Percentiles rank a stretch among this genome's conserved stretches.
These are phyloP conservation scores for Drosophila ficusphila DNA, from an alignment of 1,140 invertebrate genomes.

Conservation along the genomic window DNA sequence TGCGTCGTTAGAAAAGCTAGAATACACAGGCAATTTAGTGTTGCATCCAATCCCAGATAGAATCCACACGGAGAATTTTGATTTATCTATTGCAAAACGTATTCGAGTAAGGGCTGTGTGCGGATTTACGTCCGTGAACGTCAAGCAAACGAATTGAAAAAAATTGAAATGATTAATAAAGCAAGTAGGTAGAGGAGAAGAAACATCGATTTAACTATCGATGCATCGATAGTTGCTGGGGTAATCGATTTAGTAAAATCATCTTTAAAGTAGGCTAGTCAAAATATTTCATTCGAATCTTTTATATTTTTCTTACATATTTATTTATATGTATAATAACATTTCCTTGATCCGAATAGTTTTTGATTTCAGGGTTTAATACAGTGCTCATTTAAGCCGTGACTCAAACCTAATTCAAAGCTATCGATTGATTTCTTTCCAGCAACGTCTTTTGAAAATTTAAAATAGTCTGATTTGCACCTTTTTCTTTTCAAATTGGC, in stretches of 20 bases:
- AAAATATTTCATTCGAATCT: too few relatives aligned
- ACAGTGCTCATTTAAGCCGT: too few relatives aligned
- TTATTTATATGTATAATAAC: too few relatives aligned
- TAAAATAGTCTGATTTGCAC: too few relatives aligned
- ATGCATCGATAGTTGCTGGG: not conserved
- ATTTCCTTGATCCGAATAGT: too few relatives aligned
- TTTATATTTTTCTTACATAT: not conserved
- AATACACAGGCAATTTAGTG: conserved; percentile 66
- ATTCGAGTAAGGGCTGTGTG: conserved; percentile 62
- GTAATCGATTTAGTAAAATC: not conserved
- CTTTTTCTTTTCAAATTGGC: too few relatives aligned
- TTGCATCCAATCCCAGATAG: conserved; percentile 58
- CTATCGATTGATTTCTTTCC: too few relatives aligned
- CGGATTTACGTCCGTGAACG: conserved; percentile 68
- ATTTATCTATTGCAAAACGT: conserved; percentile 70
- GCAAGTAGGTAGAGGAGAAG: conserved; percentile 16
- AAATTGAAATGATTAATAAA: conserved; percentile 63
- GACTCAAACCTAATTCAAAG: too few relatives aligned
- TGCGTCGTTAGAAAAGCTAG: conserved; percentile 46
- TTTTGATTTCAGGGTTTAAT: too few relatives aligned
- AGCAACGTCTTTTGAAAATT: too few relatives aligned
- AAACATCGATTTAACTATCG: conserved; percentile 4
- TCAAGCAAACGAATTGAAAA: conserved; percentile 72
- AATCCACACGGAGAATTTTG: conserved; percentile 73
- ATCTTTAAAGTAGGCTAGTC: not conserved